A percentile compares a stretch with the other conserved stretches of the same genome.
These are phyloP conservation scores for Mobula birostris DNA, from an alignment of 2,113 vertebrate genomes.

Conservation along the genomic window DNA sequence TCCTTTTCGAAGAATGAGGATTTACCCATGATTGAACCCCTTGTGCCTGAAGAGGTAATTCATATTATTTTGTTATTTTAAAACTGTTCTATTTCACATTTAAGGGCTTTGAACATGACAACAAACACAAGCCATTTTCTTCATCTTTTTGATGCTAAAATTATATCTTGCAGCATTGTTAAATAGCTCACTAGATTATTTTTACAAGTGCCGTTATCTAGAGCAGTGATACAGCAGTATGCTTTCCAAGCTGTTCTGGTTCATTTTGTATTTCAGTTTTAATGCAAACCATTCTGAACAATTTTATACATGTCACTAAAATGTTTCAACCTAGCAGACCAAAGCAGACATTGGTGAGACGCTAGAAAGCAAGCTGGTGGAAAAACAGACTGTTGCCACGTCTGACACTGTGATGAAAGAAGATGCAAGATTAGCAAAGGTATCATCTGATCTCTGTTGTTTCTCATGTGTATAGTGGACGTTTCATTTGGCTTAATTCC, in stretches of 20 bases:
- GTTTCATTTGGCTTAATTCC: neutral
- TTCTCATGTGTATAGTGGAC: neutral
- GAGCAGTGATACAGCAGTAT: neutral
- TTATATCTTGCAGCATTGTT: neutral
- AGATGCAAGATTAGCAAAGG: conserved; percentile 17
- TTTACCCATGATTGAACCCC: conserved; percentile 81
- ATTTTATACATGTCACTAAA: neutral
- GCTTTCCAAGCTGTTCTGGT: neutral
- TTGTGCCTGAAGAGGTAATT: conserved; percentile 84
- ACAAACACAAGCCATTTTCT: neutral
- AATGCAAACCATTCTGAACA: neutral
- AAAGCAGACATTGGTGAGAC: neutral
- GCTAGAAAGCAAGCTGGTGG: neutral
- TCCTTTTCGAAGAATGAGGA: conserved; percentile 69
- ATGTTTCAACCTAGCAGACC: conserved; percentile 14
- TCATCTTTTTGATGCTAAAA: neutral
- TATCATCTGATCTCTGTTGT: neutral
- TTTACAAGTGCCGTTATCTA: too few relatives aligned
- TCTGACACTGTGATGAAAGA: neutral
- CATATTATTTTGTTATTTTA: neutral
- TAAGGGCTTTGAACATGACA: neutral
- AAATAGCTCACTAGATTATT: neutral
- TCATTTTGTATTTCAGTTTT: neutral
- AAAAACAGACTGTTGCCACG: neutral
- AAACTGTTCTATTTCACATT: neutral